These are phyloP conservation scores for Copidosoma floridanum DNA, from an alignment of 1,140 invertebrate species.

Conservation along the genomic window DNA sequence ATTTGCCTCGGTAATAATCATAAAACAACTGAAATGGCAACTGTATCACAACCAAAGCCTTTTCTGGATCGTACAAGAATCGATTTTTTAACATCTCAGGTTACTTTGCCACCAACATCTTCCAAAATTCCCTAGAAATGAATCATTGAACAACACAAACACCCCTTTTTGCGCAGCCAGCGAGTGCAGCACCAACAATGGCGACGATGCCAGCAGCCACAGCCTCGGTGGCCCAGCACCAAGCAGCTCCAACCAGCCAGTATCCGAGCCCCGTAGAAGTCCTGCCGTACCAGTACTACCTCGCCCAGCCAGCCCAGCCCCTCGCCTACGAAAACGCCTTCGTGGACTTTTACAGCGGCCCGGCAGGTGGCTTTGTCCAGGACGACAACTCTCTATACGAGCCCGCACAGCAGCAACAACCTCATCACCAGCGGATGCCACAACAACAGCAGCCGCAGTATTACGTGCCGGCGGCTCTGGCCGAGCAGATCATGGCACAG, in stretches of 20 bases:
- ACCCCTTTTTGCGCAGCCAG: too few relatives aligned
- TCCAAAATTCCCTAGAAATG: too few relatives aligned
- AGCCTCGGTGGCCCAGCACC: background rate
- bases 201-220: background rate
- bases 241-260: background rate
- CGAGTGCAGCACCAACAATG: background rate
- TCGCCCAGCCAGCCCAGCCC: conserved; percentile 26
- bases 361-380: conserved; percentile 37
- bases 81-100: too few relatives aligned
- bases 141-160: too few relatives aligned
- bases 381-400: conserved; percentile 43
- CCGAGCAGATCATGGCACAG: conserved; percentile 40
- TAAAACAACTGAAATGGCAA: too few relatives aligned
- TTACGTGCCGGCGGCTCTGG: conserved; percentile 33
- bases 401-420: conserved; percentile 38
- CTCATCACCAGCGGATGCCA: conserved; percentile 21
- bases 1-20: too few relatives aligned
- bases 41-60: too few relatives aligned
- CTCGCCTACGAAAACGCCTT: conserved; percentile 43
- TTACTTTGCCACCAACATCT: too few relatives aligned
- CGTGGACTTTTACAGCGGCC: conserved; percentile 36
- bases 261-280: background rate
- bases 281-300: background rate
- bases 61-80: too few relatives aligned
- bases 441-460: conserved; percentile 40